These are phyloP conservation scores for Ascaphus truei DNA, from an alignment of 2,113 vertebrate species.

Conservation along the genomic window DNA sequence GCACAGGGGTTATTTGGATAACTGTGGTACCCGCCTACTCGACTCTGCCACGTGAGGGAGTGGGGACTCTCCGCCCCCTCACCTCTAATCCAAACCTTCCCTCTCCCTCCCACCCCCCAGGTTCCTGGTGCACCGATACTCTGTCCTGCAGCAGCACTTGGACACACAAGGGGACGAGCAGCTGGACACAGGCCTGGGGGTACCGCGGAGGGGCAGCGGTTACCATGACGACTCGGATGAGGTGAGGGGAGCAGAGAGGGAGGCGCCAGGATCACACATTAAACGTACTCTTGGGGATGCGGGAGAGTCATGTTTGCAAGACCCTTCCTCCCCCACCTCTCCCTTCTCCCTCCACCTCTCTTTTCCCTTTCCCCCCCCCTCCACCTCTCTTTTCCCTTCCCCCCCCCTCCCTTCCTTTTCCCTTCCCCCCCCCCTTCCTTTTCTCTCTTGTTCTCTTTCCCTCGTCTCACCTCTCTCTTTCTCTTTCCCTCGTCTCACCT, in stretches of 20 bases:
- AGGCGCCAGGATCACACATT: background rate
- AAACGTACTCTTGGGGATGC: background rate
- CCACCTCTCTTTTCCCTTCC: background rate
- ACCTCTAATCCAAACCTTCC: background rate
- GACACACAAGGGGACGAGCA: conserved; percentile 77
- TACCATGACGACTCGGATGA: conserved; percentile 90
- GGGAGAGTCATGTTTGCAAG: too few relatives aligned
- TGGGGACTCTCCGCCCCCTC: background rate
- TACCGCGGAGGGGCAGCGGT: conserved; percentile 55
- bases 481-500: background rate
- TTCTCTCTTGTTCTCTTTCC: background rate
- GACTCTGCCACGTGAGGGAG: too few relatives aligned
- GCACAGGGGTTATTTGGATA: too few relatives aligned
- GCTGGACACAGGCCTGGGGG: conserved; percentile 68
- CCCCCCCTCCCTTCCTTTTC: background rate
- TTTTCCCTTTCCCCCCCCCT: background rate
- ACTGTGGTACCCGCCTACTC: too few relatives aligned
- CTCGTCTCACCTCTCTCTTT: background rate
- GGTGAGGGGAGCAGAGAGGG: conserved; percentile 58
- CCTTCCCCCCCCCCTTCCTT: background rate
- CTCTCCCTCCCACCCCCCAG: conserved; percentile 59
- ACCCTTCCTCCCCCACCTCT: too few relatives aligned
- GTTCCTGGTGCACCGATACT: conserved; percentile 90
- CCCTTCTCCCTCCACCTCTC: background rate
- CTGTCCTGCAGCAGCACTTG: conserved; percentile 77